Percentiles rank a stretch among this genome's conserved stretches.
Evolutionary conservation across 2,888 invertebrate genomes (phyloP).

Genomic region (Meandrusa payeni): DNA sequence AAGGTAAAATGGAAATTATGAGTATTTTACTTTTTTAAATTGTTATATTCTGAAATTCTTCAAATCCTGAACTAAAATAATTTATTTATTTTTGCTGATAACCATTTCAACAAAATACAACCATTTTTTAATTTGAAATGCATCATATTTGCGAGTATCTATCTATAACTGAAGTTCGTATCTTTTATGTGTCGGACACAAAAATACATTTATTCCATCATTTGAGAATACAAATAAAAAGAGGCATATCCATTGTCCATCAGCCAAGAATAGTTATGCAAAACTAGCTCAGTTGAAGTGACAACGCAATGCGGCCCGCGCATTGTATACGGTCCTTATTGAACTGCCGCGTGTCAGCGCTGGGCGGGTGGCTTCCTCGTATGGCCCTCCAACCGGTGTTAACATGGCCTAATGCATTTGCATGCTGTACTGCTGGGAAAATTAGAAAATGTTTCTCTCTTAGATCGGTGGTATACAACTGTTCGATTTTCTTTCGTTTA

Average conservation of each 20-base stretch:
- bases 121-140: too few species aligned
- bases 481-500: too few species aligned
- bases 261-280: conserved; percentile 64
- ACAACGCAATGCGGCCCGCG: conserved; percentile 62
- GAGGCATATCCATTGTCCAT: conserved; percentile 57
- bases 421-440: conserved; percentile 23
- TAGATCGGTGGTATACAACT: conserved; percentile 6
- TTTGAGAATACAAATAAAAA: conserved; percentile 31
- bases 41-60: too few species aligned
- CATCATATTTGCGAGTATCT: too few species aligned
- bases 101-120: too few species aligned
- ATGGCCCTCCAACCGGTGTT: conserved; percentile 30
- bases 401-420: conserved; percentile 32
- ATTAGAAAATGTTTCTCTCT: conserved; percentile 21
- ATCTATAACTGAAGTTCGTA: conserved; percentile 4
- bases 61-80: too few species aligned
- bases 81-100: too few species aligned
- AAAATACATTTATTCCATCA: conserved; percentile 24
- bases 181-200: conserved; percentile 1
- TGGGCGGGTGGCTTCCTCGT: conserved; percentile 24
- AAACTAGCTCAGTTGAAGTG: conserved; percentile 52
- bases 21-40: too few species aligned
- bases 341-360: conserved; percentile 46
- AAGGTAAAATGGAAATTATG: too few species aligned
- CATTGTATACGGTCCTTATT: conserved; percentile 62